A percentile compares a stretch with the other conserved stretches of the same genome.
These are phyloP conservation scores for Anthrax anthrax DNA, from an alignment of 2,888 invertebrate genomes.

Conservation along the genomic window DNA sequence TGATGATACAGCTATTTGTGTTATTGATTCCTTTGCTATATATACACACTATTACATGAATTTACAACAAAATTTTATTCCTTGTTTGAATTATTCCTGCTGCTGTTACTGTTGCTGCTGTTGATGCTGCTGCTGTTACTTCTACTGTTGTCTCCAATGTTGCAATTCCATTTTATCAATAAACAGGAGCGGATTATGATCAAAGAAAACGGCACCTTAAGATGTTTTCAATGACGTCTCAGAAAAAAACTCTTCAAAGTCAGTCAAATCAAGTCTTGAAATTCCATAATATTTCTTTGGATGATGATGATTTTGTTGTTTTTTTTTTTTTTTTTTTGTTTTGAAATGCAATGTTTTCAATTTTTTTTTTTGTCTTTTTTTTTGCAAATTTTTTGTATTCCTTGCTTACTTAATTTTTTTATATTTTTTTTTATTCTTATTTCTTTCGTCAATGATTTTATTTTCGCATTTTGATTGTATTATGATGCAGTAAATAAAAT, in stretches of 20 bases:
- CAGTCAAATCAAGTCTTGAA: constrained; percentile 16
- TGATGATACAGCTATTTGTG: too few species aligned
- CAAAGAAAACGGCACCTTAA: constrained; percentile 17
- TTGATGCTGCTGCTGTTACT: too few species aligned
- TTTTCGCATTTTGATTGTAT: too few species aligned
- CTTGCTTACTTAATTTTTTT: too few species aligned
- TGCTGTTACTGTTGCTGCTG: too few species aligned
- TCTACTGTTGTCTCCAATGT: neutral
- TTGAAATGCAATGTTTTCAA: neutral
- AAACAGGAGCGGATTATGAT: constrained; percentile 13
- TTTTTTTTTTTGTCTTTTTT: neutral
- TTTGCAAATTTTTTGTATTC: neutral
- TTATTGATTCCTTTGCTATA: too few species aligned
- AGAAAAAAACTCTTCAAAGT: constrained; percentile 17
- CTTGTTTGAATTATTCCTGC: too few species aligned
- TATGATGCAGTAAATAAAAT: too few species aligned
- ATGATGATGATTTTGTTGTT: neutral
- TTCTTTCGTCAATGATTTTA: neutral
- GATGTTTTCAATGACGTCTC: constrained; percentile 19
- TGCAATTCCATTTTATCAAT: neutral
- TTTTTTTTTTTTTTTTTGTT: neutral
- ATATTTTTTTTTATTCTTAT: neutral
- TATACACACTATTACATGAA: too few species aligned
- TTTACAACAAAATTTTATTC: too few species aligned
- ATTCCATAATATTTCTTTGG: constrained; percentile 7